Conservation (phyloP, 2,797 vertebrate genomes). For the Periophthalmus magnuspinnatus region DNA sequence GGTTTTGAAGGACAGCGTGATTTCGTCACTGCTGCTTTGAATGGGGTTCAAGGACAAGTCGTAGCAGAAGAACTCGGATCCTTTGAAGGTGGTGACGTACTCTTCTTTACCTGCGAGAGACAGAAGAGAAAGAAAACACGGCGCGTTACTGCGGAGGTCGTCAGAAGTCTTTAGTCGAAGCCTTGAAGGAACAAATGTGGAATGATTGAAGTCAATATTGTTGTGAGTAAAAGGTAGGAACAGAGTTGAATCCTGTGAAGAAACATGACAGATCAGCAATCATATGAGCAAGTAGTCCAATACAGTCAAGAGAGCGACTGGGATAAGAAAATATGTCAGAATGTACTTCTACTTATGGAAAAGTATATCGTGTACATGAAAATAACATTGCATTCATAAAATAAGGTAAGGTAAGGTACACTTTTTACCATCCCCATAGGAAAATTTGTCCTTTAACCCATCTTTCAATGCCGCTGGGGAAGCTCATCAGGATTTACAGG, state of each 20-base stretch:
- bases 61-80: constrained; percentile 99
- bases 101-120: constrained; percentile 92
- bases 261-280: background rate
- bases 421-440: too few species aligned
- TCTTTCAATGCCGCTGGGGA: too few species aligned
- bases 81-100: constrained; percentile 96
- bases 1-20: constrained; percentile 97
- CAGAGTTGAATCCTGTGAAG: background rate
- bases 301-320: background rate
- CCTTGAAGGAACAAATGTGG: constrained; percentile 25
- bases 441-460: too few species aligned
- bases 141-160: constrained; percentile 49
- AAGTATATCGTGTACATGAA: too few species aligned
- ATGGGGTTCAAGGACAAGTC: constrained; percentile 99
- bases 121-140: constrained; percentile 58
- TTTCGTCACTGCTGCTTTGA: constrained; percentile 99
- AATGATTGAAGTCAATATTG: constrained; percentile 28
- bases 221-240: background rate
- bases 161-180: constrained; percentile 24
- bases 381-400: too few species aligned
- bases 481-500: too few species aligned
- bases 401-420: too few species aligned
- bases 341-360: background rate
- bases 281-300: background rate
- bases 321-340: background rate